Percentiles rank a stretch among this genome's conserved stretches.
phyloP scores from a whole-genome alignment of 2,888 invertebrate species.

The Nezara viridula region DNA sequence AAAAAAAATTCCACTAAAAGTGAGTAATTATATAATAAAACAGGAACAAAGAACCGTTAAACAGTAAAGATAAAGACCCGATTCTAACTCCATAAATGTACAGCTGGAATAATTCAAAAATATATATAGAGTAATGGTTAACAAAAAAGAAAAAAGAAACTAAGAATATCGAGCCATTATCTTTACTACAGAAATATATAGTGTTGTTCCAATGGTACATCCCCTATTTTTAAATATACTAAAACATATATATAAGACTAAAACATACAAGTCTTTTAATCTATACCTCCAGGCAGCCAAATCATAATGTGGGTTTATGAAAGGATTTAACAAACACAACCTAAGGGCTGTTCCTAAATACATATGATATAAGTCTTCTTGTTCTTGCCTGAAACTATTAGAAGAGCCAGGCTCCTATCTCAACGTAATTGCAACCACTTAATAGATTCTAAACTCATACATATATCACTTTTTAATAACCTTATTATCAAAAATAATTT shows the following conservation, averaged over 20 bases:
- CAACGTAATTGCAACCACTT: not conserved
- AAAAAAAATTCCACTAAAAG: slow-evolving; percentile 30
- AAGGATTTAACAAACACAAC: slow-evolving; percentile 3
- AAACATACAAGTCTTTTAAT: slow-evolving; percentile 50
- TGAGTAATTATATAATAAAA: slow-evolving; percentile 27
- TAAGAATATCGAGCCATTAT: slow-evolving; percentile 40
- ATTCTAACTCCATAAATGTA: not conserved
- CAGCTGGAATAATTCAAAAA: slow-evolving; percentile 40
- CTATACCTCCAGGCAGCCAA: slow-evolving; percentile 21
- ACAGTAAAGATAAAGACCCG: slow-evolving; percentile 55
- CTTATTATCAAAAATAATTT: slow-evolving; percentile 43
- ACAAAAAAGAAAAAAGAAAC: not conserved
- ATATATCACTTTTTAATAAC: slow-evolving; percentile 37
- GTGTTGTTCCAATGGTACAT: not conserved
- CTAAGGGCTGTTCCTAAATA: slow-evolving; percentile 3
- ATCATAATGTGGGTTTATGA: not conserved
- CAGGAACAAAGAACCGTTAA: slow-evolving; percentile 58
- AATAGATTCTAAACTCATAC: not conserved
- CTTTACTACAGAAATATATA: slow-evolving; percentile 41
- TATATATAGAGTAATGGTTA: slow-evolving; percentile 14
- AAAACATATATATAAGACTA: slow-evolving; percentile 21
- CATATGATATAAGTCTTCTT: not conserved
- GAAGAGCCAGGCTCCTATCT: slow-evolving; percentile 5
- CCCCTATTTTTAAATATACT: slow-evolving; percentile 46
- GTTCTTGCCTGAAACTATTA: not conserved